These are phyloP conservation scores for Drosophila lacicola DNA, from an alignment of 2,888 invertebrate genomes.

Conservation along the genomic window DNA sequence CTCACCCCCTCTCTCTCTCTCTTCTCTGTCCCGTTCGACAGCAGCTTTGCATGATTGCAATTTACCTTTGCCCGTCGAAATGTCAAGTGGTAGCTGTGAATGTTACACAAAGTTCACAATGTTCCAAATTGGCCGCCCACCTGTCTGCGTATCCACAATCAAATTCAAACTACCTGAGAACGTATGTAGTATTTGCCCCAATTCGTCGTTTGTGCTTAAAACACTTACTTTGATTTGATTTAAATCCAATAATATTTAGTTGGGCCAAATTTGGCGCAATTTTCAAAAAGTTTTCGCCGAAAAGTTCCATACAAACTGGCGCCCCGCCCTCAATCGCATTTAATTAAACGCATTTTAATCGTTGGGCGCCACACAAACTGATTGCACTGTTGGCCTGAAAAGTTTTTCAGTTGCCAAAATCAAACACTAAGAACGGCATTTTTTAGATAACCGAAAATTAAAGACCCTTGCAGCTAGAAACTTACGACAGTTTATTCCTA, in stretches of 20 bases:
- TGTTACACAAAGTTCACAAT: conserved; percentile 49
- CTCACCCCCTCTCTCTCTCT: background rate
- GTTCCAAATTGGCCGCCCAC: conserved; percentile 38
- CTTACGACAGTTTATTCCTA: no score
- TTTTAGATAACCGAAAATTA: no score
- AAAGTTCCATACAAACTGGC: background rate
- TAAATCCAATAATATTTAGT: conserved; percentile 56
- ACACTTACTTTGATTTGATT: conserved; percentile 51
- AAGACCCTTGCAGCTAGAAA: no score
- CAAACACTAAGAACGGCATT: background rate
- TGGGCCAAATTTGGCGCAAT: conserved; percentile 21
- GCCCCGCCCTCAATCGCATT: conserved; percentile 18
- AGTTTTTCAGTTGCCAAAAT: conserved; percentile 56
- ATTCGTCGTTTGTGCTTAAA: conserved; percentile 40
- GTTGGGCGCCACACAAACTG: conserved; percentile 11
- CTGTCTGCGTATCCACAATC: conserved; percentile 13
- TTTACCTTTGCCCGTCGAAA: conserved; percentile 27
- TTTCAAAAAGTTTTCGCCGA: conserved; percentile 26
- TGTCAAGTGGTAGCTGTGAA: conserved; percentile 42
- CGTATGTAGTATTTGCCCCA: conserved; percentile 26
- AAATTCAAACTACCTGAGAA: conserved; percentile 34
- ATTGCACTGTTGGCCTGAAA: conserved; percentile 27
- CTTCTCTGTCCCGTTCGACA: background rate
- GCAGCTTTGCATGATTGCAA: conserved; percentile 8
- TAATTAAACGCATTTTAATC: conserved; percentile 59